Percentiles rank a stretch among this genome's conserved stretches.
Conservation (phyloP, 2,888 invertebrate species). For the Troides aeacus region DNA sequence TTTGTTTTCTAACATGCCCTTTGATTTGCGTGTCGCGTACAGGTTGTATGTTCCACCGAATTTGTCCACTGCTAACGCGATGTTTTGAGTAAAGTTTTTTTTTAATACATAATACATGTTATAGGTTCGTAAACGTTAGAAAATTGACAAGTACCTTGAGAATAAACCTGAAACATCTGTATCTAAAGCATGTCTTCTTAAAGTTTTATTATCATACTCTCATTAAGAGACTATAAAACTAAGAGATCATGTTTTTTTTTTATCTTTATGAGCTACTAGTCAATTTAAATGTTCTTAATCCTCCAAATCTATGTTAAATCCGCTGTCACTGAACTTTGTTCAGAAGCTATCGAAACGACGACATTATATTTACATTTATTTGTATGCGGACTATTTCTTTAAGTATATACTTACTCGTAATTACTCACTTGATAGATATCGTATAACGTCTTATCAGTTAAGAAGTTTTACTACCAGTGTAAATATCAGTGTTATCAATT, state of each 20-base stretch:
- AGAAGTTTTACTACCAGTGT: conserved; percentile 55
- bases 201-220: no score
- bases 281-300: not conserved
- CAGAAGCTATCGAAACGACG: conserved; percentile 12
- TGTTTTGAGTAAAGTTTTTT: no score
- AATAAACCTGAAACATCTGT: no score
- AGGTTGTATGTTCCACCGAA: not conserved
- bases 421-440: conserved; percentile 40
- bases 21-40: no score
- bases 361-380: conserved; percentile 17
- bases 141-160: no score
- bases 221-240: not conserved
- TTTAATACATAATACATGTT: no score
- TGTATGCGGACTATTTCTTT: conserved; percentile 29
- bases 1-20: no score
- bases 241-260: not conserved
- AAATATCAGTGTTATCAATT: conserved; percentile 59
- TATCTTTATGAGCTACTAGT: not conserved
- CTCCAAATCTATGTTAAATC: not conserved
- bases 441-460: conserved; percentile 54
- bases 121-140: no score
- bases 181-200: no score
- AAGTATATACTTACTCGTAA: conserved; percentile 35
- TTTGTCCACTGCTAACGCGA: no score
- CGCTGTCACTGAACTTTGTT: conserved; percentile 18